phyloP scores from a whole-genome alignment of 1,140 invertebrate genomes.

The Apis dorsata region DNA sequence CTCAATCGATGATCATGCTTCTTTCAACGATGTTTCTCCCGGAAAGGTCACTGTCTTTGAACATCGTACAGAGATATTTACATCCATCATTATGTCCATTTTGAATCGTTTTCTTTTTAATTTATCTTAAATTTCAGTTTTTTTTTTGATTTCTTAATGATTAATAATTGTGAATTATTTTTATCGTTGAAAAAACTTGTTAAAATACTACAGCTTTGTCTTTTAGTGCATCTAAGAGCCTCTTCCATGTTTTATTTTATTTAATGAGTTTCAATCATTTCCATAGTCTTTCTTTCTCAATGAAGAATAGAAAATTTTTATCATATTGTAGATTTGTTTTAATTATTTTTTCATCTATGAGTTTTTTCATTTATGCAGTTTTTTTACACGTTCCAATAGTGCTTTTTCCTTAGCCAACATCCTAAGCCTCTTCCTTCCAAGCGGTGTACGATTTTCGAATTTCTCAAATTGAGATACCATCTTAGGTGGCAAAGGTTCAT shows the following conservation, averaged over 20 bases:
- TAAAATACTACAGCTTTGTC: slow-evolving; percentile 35
- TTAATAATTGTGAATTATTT: neutral
- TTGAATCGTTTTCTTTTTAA: neutral
- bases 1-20: slow-evolving; percentile 46
- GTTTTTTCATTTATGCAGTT: neutral
- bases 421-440: slow-evolving; percentile 56
- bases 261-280: slow-evolving; percentile 14
- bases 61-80: neutral
- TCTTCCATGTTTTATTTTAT: slow-evolving; percentile 37
- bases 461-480: slow-evolving; percentile 53
- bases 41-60: slow-evolving; percentile 30
- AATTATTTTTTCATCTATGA: neutral
- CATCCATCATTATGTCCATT: neutral
- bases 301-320: slow-evolving; percentile 17
- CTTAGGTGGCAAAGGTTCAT: slow-evolving; percentile 47
- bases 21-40: slow-evolving; percentile 32
- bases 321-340: neutral
- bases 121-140: neutral
- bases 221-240: neutral
- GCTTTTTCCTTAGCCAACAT: slow-evolving; percentile 21
- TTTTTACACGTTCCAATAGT: neutral
- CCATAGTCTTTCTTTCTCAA: slow-evolving; percentile 16
- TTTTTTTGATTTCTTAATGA: neutral
- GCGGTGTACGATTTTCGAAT: slow-evolving; percentile 64
- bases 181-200: slow-evolving; percentile 5